Base-by-base conservation (phyloP, 2,797 vertebrate genomes). In the Amazona finschi region DNA sequence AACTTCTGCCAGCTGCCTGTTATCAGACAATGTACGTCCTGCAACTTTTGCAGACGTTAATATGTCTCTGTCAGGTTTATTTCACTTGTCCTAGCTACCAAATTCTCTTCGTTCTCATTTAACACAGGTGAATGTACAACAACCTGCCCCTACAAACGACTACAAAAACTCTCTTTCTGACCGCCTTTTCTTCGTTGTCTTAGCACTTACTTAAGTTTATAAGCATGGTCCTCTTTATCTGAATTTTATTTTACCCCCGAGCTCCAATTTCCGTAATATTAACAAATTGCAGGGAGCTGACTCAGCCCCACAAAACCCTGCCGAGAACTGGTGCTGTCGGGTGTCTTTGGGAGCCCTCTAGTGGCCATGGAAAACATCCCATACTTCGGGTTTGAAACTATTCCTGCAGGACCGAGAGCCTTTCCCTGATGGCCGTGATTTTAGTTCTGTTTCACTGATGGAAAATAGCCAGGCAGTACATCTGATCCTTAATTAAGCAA, bases 311-410 rank as follows among this genome's bases (percentile, higher is more conserved):
- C 22, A 10, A 60, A 57, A 33, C 3, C 11, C 12, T 22, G 8
- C 24, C 1, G 5, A 53, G 36, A n/a, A 18, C 12, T 10, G 21
- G 5, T 18, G 6, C 27, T 39, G 30, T 53, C 39, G 30, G 41
- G 27, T 44, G 52, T 78, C 47, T 9, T 60, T 46, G 57, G 44
- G 66, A 46, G 46, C 88, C 94, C 77, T 84, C 95, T 96, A 88
- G 89, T 82, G 96, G 85, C 39, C 46, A 1, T 12, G 9, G 21
- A 33, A 57, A 24, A 24, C n/a, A 12, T 8, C 9, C 21, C 19
- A 2, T 5, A 12, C 5, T 19, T 47, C 11, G 15, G 17, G 3
- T 33, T 27, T 33, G 25, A 79, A 53, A 60, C 21, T 21, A 5
- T 55, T 41, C 11, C 12, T 7, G 30, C 8, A 8, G 27, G 36